Evolutionary conservation across 1,140 invertebrate genomes (phyloP).

Genomic region (Littorina saxatilis): DNA sequence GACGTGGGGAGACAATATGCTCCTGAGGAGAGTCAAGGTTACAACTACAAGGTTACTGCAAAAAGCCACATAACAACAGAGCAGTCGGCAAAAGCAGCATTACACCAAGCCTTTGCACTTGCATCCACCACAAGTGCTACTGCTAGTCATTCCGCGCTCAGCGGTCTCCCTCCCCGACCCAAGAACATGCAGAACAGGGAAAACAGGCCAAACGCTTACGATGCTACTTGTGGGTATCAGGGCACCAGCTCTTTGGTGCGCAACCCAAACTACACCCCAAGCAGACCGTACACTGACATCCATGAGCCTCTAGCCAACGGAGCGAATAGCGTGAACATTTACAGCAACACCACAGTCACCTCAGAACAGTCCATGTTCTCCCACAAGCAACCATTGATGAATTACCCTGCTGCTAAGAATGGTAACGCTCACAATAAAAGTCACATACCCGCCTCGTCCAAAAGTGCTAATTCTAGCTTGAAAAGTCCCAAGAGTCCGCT

Average conservation of each 20-base stretch:
- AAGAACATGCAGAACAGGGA: not conserved
- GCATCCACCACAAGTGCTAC: constrained; percentile 1
- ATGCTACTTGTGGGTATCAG: not conserved
- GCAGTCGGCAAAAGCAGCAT: not conserved
- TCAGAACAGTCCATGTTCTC: not conserved
- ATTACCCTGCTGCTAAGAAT: not conserved
- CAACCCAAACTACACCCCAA: constrained; percentile 51
- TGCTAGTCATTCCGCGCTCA: not conserved
- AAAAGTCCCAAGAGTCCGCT: not conserved
- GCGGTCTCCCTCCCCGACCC: not conserved
- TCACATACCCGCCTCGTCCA: not conserved
- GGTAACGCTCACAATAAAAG: not conserved
- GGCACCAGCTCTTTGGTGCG: not conserved
- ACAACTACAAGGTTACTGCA: not conserved
- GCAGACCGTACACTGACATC: constrained; percentile 67
- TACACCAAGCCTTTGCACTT: constrained; percentile 6
- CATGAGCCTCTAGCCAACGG: constrained; percentile 32
- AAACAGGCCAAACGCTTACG: not conserved
- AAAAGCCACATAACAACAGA: not conserved
- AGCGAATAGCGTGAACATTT: not conserved
- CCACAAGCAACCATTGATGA: constrained; percentile 4
- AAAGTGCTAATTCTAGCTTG: no score
- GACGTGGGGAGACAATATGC: no score
- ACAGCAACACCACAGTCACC: not conserved
- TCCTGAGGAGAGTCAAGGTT: not conserved